Percentiles rank a stretch among this genome's conserved stretches.
Conservation (phyloP, 2,888 invertebrate genomes). For the Sicus ferrugineus region DNA sequence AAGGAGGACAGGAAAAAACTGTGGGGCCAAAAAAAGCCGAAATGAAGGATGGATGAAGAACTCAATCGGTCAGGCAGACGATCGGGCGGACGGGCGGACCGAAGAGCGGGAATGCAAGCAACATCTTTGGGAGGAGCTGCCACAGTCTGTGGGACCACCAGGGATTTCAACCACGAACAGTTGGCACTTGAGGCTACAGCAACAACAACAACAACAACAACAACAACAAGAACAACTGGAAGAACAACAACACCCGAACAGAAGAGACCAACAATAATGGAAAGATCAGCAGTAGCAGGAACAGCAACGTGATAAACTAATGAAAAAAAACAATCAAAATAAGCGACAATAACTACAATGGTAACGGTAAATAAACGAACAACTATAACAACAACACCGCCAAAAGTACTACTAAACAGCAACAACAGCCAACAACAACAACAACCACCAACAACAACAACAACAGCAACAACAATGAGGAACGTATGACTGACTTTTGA, state of each 20-base stretch:
- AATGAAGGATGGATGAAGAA: not conserved
- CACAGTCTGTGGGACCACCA: constrained; percentile 23
- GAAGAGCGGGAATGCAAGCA: constrained; percentile 24
- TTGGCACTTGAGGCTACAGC: constrained; percentile 25
- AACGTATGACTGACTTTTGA: too few relatives aligned
- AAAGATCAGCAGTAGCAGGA: not conserved
- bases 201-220: not conserved
- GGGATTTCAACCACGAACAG: constrained; percentile 25
- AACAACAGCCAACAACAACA: constrained; percentile 28
- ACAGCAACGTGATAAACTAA: not conserved
- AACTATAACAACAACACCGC: not conserved
- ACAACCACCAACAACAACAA: constrained; percentile 20
- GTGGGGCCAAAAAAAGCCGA: not conserved
- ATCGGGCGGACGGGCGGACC: not conserved
- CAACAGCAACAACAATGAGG: not conserved
- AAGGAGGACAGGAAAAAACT: not conserved
- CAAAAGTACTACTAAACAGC: constrained; percentile 41
- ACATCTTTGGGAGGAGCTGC: constrained; percentile 28
- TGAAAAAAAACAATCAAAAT: not conserved
- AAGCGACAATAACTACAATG: not conserved
- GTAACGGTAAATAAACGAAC: not conserved
- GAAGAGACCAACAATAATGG: not conserved
- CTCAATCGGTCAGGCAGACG: not conserved
- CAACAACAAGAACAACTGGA: not conserved
- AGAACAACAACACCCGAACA: not conserved